These are phyloP conservation scores for Rynchops niger DNA, from an alignment of 2,113 vertebrate genomes.

Conservation along the genomic window DNA sequence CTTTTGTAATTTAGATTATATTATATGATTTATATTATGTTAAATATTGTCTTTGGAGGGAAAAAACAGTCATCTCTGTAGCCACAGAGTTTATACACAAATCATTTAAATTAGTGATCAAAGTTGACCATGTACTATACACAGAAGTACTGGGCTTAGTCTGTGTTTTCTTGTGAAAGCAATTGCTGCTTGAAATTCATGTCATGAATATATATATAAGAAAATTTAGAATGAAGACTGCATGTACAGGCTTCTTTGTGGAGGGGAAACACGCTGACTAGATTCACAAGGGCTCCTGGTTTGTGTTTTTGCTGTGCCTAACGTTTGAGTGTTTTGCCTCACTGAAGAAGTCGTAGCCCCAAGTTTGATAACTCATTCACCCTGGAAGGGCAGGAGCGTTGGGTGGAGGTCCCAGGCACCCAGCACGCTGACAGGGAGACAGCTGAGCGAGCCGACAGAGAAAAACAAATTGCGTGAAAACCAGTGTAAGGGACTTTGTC, in stretches of 20 bases:
- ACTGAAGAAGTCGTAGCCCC: background rate
- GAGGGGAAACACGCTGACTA: background rate
- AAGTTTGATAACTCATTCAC: background rate
- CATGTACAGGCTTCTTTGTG: background rate
- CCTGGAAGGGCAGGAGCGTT: background rate
- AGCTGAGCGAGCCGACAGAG: rapidly evolving
- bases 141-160: background rate
- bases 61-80: background rate
- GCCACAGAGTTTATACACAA: background rate
- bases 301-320: background rate
- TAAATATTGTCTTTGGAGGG: background rate
- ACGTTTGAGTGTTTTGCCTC: background rate
- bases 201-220: background rate
- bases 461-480: background rate
- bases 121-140: background rate
- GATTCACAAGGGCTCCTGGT: background rate
- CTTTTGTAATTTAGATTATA: background rate
- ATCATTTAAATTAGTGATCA: background rate
- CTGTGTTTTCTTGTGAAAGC: background rate
- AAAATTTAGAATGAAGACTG: background rate
- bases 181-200: background rate
- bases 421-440: background rate
- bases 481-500: background rate
- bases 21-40: background rate
- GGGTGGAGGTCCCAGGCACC: background rate